phyloP scores from a whole-genome alignment of 2,113 vertebrate genomes.

The Mustela nigripes region DNA sequence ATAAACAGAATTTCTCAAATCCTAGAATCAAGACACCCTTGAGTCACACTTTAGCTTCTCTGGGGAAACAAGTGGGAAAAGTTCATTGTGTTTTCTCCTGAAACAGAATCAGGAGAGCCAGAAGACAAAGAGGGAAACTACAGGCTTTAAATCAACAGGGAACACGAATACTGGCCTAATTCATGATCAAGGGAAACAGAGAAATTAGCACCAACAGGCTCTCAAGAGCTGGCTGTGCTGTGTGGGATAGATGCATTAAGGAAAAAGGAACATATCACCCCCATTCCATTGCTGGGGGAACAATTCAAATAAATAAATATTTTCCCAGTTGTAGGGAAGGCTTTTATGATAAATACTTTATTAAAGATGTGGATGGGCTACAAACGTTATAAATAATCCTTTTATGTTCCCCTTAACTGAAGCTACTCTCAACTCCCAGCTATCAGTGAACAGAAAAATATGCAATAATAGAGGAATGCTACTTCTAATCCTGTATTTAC shows the following conservation, averaged over 20 bases:
- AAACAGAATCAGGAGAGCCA: slow-evolving; percentile 8
- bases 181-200: neutral
- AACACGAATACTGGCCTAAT: neutral
- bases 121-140: neutral
- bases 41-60: neutral
- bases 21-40: neutral
- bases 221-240: neutral
- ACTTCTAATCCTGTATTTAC: neutral
- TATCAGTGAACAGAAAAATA: slow-evolving; percentile 2
- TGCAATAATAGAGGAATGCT: neutral
- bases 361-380: neutral
- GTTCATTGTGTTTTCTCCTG: neutral
- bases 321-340: neutral
- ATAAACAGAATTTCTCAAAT: slow-evolving; percentile 6
- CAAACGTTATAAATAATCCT: neutral
- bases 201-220: neutral
- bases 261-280: neutral
- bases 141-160: neutral
- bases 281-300: neutral
- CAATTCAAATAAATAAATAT: neutral
- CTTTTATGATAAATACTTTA: slow-evolving; percentile 38
- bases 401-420: neutral
- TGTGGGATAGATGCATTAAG: neutral
- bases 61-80: neutral
- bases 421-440: neutral